Conservation (phyloP, 2,888 invertebrate genomes). For the Drosophila nigricruria region DNA sequence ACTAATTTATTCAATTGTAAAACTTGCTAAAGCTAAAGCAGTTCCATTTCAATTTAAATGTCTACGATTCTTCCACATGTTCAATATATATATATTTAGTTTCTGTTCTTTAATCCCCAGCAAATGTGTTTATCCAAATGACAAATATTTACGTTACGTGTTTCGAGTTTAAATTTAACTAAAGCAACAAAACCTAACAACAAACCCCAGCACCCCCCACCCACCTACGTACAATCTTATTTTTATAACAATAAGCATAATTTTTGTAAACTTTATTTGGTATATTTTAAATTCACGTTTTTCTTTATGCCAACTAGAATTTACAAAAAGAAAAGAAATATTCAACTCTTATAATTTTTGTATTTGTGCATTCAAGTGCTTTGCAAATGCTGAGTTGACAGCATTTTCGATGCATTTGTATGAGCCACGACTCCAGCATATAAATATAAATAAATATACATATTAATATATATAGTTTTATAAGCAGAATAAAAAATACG, state of each 20-base stretch:
- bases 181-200: not conserved
- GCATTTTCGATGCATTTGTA: constrained; percentile 66
- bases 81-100: constrained; percentile 30
- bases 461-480: constrained; percentile 48
- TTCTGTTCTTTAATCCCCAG: constrained; percentile 18
- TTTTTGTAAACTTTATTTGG: constrained; percentile 71
- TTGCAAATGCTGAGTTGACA: constrained; percentile 63
- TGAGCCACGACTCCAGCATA: constrained; percentile 9
- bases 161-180: constrained; percentile 34
- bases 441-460: constrained; percentile 30
- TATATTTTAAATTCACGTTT: constrained; percentile 35
- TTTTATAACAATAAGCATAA: constrained; percentile 19
- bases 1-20: constrained; percentile 58
- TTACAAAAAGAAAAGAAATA: constrained; percentile 48
- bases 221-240: constrained; percentile 1
- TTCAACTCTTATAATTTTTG: constrained; percentile 9
- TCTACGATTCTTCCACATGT: constrained; percentile 42
- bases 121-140: constrained; percentile 44
- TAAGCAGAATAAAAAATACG: constrained; percentile 55
- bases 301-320: constrained; percentile 61
- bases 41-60: constrained; percentile 31
- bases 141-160: constrained; percentile 49
- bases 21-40: constrained; percentile 14
- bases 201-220: not conserved
- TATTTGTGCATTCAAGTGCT: constrained; percentile 56